Base-by-base conservation (phyloP, 1,140 invertebrate genomes). In the Drosophila truncata region DNA sequence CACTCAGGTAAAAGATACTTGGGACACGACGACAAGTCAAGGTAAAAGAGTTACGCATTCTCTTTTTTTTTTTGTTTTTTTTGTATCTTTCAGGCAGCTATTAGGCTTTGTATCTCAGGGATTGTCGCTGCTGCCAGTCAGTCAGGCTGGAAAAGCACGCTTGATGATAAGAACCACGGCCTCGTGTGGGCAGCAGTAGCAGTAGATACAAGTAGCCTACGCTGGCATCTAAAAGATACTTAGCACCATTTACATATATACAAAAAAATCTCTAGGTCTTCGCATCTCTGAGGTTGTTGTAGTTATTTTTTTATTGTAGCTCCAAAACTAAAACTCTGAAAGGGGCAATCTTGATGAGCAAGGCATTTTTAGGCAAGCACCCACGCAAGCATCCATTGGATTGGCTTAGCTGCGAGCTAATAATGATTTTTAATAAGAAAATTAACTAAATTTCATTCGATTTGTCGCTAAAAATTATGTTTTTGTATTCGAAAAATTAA, bases 31-130 rank as follows among this genome's bases (percentile, higher is more conserved):
- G 73, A 85, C 83, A 80, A 87, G 83, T 86, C 84, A 87, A 87
- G 85, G 80, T 80, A 83, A 87, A 80, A 75, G 67, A 88, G 80
- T 80, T 87, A 83, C 84, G 76, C 84, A 81, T 78, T 76, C 64
- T 80, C 52, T 54, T 23, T 54, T 11, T 1, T 73, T 35, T 14
- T 50, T 13, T 1, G 7, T 42, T 42, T 18, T 29, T 3, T 13
- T 18, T 9, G 2, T 25, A 31, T 13, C 10, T 31, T 50, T 55
- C 54, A 61, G 76, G 52, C 64, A 80, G 47, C 67, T 49, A 71
- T 60, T 71, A 49, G 60, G 47, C 23, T 55, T 77, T 54, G 67
- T 64, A 80, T 64, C 62, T 82, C 10, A 66, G 29, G 63, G 64
- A 78, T 69, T 44, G 20, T 46, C 23, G 33, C 37, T 35, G 46